Evolutionary conservation across 2,113 vertebrate species (phyloP).

Genomic region (Pelusios castaneus): DNA sequence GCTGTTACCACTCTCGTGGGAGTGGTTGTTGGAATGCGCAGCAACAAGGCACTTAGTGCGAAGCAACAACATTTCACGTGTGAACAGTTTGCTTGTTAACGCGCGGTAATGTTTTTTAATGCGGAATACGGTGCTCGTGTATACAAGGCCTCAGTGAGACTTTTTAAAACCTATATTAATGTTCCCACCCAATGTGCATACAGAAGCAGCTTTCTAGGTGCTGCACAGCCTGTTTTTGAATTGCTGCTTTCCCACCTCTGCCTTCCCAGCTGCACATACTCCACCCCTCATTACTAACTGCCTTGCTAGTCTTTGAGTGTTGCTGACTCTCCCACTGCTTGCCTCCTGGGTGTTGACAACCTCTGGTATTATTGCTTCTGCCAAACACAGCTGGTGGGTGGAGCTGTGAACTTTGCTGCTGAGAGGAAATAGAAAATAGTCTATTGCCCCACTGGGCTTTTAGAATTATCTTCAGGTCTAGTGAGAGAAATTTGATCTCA

Average conservation of each 20-base stretch:
- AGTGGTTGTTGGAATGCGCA: too few species aligned
- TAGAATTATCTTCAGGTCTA: slow-evolving; percentile 29
- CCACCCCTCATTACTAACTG: neutral
- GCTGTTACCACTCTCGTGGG: too few species aligned
- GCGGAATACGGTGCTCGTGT: too few species aligned
- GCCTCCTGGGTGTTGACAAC: neutral
- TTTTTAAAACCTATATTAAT: neutral
- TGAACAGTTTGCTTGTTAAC: too few species aligned
- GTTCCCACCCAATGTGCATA: neutral
- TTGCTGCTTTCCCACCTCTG: neutral
- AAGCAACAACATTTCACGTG: too few species aligned
- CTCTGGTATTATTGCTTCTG: neutral
- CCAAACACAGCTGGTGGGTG: neutral
- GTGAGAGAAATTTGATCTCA: neutral
- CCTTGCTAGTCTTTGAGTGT: neutral
- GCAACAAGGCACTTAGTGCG: too few species aligned
- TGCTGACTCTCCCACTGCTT: neutral
- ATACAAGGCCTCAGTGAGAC: too few species aligned
- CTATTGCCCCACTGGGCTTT: neutral
- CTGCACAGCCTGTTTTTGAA: neutral
- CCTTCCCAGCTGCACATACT: neutral
- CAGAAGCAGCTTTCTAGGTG: neutral
- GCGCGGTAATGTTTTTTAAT: too few species aligned
- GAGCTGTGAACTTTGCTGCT: neutral
- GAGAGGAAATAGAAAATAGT: neutral